Evolutionary conservation across 37 sponge, comb jelly and placozoan species (phyloP).

Genomic region (Hexactinellida sp.): DNA sequence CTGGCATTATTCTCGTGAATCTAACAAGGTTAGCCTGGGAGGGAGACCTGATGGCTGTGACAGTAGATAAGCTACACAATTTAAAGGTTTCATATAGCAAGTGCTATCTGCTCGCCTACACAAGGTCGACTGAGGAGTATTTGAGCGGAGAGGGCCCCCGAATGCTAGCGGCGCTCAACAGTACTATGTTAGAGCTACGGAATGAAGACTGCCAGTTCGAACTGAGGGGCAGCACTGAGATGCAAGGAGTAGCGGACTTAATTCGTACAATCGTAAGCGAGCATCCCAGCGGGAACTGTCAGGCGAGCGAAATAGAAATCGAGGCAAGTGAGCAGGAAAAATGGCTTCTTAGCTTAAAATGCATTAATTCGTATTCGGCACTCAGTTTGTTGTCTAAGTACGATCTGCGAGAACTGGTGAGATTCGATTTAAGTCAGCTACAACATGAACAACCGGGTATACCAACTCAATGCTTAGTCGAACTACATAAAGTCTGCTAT

Average conservation of each 20-base stretch:
- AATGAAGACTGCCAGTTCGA: neutral
- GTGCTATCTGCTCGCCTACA: neutral
- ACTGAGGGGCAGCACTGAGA: constrained; percentile 1
- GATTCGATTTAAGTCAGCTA: neutral
- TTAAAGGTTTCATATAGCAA: neutral
- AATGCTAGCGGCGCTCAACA: neutral
- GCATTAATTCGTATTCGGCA: neutral
- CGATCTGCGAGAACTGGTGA: neutral
- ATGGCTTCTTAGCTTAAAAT: neutral
- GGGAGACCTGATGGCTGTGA: neutral
- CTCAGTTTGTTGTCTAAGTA: neutral
- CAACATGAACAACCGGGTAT: neutral
- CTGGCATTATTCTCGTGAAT: neutral
- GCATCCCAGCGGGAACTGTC: neutral
- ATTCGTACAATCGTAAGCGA: neutral
- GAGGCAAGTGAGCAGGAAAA: constrained; percentile 11
- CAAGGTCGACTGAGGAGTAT: neutral
- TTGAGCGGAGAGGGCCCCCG: neutral
- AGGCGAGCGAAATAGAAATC: neutral
- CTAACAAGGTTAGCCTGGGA: neutral
- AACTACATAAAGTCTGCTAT: neutral
- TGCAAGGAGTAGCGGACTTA: neutral
- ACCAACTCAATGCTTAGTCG: neutral
- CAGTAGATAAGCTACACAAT: neutral
- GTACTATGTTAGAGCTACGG: neutral